phyloP scores from a whole-genome alignment of 2,888 invertebrate genomes.

The Rambutsinella grinnellia region DNA sequence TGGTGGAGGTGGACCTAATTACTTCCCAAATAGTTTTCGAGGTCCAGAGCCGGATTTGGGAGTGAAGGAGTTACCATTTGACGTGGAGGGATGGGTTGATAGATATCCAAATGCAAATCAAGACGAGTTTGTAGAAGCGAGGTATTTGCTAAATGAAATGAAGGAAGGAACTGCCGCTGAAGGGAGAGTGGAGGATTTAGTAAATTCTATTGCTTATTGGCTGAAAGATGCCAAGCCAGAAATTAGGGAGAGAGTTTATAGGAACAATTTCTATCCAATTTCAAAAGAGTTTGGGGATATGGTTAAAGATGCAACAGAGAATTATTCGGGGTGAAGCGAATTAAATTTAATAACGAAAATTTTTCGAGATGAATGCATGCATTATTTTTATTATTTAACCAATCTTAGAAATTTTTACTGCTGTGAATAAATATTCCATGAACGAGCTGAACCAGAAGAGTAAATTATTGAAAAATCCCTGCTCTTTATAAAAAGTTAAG shows the following conservation, averaged over 20 bases:
- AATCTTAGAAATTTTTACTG: too few relatives aligned
- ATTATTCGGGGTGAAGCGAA: too few relatives aligned
- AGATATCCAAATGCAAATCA: constrained; percentile 86
- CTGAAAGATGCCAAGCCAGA: constrained; percentile 9
- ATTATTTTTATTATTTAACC: too few relatives aligned
- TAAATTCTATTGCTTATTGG: constrained; percentile 11
- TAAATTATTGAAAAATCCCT: too few relatives aligned
- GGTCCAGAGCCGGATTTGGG: constrained; percentile 83
- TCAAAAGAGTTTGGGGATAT: constrained; percentile 14
- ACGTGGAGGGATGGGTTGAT: constrained; percentile 80
- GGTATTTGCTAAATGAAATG: constrained; percentile 85
- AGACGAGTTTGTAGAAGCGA: constrained; percentile 90
- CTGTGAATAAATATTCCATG: too few relatives aligned
- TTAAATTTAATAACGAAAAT: too few relatives aligned
- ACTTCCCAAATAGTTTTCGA: constrained; percentile 95
- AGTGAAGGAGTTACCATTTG: constrained; percentile 75
- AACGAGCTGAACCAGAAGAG: too few relatives aligned
- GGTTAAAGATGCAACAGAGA: neutral
- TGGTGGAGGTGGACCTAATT: constrained; percentile 92
- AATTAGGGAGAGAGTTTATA: constrained; percentile 4
- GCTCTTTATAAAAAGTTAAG: too few relatives aligned
- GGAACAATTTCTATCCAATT: constrained; percentile 22
- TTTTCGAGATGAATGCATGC: too few relatives aligned
- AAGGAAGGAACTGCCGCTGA: constrained; percentile 81
- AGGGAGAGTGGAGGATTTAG: constrained; percentile 74